phyloP scores from a whole-genome alignment of 1,140 invertebrate genomes.

The Neodiprion lecontei region DNA sequence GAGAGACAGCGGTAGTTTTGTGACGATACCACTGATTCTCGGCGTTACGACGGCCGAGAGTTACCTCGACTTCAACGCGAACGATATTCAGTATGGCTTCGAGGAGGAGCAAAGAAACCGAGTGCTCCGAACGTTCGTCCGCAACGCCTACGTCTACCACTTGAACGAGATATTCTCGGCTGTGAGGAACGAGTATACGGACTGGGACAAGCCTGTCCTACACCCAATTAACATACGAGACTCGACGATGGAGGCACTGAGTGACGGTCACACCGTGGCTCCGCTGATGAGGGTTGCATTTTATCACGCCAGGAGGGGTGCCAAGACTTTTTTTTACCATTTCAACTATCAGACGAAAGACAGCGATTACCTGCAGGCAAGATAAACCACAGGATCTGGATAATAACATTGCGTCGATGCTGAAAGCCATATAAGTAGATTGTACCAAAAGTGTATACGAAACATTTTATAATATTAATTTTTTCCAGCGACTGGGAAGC shows the following conservation, averaged over 20 bases:
- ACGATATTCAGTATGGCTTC: conserved; percentile 79
- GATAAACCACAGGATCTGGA: neutral
- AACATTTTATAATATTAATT: neutral
- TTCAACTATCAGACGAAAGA: conserved; percentile 82
- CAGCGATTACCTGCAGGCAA: conserved; percentile 76
- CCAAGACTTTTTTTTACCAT: conserved; percentile 79
- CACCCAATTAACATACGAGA: conserved; percentile 86
- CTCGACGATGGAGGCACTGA: conserved; percentile 85
- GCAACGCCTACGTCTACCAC: conserved; percentile 88
- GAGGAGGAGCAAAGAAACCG: conserved; percentile 78
- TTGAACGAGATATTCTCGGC: conserved; percentile 92
- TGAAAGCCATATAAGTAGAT: too few species aligned
- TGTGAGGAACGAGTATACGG: conserved; percentile 90
- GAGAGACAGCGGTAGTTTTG: conserved; percentile 71
- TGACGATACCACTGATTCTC: conserved; percentile 72
- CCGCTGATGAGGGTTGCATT: conserved; percentile 74
- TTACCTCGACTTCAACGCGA: conserved; percentile 76
- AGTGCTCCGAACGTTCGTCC: conserved; percentile 80
- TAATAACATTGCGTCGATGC: too few species aligned
- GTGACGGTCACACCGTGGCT: conserved; percentile 82
- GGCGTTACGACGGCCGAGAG: conserved; percentile 78
- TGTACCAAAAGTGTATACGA: too few species aligned
- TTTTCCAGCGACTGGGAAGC: conserved; percentile 75
- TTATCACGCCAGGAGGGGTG: conserved; percentile 73
- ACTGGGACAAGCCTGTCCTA: conserved; percentile 86